These are phyloP conservation scores for Hucho hucho DNA, from an alignment of 2,113 vertebrate genomes.

Conservation along the genomic window DNA sequence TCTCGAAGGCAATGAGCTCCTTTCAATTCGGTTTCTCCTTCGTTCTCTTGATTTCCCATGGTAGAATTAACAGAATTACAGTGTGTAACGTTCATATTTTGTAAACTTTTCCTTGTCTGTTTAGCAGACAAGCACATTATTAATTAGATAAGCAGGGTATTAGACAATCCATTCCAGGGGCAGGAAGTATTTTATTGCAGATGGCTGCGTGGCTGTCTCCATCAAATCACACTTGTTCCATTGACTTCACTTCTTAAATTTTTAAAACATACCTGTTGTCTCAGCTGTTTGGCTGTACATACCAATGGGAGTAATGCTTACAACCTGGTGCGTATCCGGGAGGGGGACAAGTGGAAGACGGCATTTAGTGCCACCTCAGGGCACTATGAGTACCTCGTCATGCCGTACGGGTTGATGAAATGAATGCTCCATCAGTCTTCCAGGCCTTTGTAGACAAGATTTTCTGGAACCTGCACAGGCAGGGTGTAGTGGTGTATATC, in stretches of 20 bases:
- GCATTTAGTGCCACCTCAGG: too few species aligned
- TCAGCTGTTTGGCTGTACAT: conserved; percentile 11
- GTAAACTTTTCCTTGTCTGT: conserved; percentile 29
- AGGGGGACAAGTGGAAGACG: too few species aligned
- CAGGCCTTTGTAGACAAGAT: too few species aligned
- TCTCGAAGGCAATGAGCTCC: not conserved
- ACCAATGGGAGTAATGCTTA: not conserved
- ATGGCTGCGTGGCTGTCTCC: conserved; percentile 39
- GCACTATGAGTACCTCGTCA: too few species aligned
- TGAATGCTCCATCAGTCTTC: too few species aligned
- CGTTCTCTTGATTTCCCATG: not conserved
- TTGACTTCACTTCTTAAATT: conserved; percentile 29
- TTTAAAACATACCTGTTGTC: conserved; percentile 20
- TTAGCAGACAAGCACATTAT: conserved; percentile 43
- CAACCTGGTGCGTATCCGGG: too few species aligned
- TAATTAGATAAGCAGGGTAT: conserved; percentile 47
- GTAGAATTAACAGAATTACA: conserved; percentile 9
- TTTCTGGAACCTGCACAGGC: too few species aligned
- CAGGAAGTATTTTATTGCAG: conserved; percentile 41
- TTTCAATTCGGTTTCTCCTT: not conserved
- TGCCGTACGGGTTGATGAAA: too few species aligned
- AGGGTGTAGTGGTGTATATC: too few species aligned
- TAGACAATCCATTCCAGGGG: conserved; percentile 36
- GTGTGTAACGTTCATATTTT: conserved; percentile 15
- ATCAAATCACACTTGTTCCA: conserved; percentile 47